Evolutionary conservation across 2,797 vertebrate species (phyloP).

Genomic region (Macrochelys suwanniensis): DNA sequence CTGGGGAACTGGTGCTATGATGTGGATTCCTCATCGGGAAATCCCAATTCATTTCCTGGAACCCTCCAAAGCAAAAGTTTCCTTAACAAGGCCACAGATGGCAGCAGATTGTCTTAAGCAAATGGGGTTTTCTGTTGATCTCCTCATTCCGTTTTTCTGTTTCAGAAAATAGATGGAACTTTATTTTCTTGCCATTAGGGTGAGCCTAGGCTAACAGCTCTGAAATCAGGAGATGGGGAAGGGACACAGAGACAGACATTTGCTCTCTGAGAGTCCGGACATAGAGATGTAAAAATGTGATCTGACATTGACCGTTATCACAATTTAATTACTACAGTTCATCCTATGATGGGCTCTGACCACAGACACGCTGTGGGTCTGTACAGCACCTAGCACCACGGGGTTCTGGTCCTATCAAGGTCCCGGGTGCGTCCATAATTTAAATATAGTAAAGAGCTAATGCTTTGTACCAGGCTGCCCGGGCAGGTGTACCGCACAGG

Average conservation of each 20-base stretch:
- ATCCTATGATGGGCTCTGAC: not conserved
- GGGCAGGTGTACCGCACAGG: conserved; percentile 13
- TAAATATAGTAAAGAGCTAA: not conserved
- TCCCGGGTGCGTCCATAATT: accelerated
- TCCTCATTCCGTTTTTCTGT: not conserved
- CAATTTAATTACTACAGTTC: not conserved
- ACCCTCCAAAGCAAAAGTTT: accelerated
- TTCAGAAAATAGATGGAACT: not conserved
- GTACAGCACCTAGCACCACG: not conserved
- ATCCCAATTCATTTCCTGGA: not conserved
- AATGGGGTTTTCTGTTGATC: not conserved
- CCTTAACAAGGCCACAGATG: accelerated
- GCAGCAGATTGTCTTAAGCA: not conserved
- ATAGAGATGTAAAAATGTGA: not conserved
- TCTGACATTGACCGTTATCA: not conserved
- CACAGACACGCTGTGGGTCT: not conserved
- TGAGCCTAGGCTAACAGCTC: not conserved
- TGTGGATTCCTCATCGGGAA: not conserved
- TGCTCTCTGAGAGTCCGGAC: not conserved
- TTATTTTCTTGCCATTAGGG: not conserved
- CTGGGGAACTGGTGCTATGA: not conserved
- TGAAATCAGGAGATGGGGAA: not conserved
- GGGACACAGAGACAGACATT: not conserved
- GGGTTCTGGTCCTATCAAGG: not conserved
- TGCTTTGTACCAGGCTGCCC: not conserved